Base-by-base conservation (phyloP, 2,113 vertebrate species). In the Trichomycterus rosablanca region DNA sequence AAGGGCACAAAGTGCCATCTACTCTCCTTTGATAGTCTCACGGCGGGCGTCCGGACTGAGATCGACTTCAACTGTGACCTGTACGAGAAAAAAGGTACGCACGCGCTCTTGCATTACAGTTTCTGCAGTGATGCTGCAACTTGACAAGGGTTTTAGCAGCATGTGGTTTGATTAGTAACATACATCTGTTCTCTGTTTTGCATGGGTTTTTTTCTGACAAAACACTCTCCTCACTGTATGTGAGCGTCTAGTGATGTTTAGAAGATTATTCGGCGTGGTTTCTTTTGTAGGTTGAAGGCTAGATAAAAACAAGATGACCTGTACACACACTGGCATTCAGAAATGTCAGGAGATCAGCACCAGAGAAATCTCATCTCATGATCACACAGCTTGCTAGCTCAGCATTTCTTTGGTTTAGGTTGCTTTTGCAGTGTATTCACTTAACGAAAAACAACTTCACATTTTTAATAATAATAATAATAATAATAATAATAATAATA, bases 31-130 rank as follows among this genome's bases (percentile, higher is more conserved):
- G 93, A 94, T 80, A 92, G 84, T 77, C 87, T 92, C 86, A 89
- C 92, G 59, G 85, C 81, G 79, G 90, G 89, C 81, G 83, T 84
- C 74, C 90, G 84, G 74, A 90, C 78, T 49, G 89, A 89, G 49
- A 87, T 85, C 67, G 88, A 93, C 81, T 86, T 88, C 73, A 86
- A 90, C 63, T 93, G 89, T 74, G 90, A 97, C 77, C 92, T 98
- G 49, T 97, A 94, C 78, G 91, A 97, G 83, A 97, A 95, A 77
- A 98, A 97, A 96, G 96, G 96, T 97, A 63, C 51, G 55, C 26
- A 40, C 35, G 7, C 22, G 49, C n/a, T 51, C 22, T 42, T 42
- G 16, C 18, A 26, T 45, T 18, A 24, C 55, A 50, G 30, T 12
- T 46, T 4, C n/a, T 45, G 8, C 16, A 9, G 18, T 53, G 26